Base-by-base conservation (phyloP, 2,113 vertebrate genomes). In the Ictalurus furcatus region DNA sequence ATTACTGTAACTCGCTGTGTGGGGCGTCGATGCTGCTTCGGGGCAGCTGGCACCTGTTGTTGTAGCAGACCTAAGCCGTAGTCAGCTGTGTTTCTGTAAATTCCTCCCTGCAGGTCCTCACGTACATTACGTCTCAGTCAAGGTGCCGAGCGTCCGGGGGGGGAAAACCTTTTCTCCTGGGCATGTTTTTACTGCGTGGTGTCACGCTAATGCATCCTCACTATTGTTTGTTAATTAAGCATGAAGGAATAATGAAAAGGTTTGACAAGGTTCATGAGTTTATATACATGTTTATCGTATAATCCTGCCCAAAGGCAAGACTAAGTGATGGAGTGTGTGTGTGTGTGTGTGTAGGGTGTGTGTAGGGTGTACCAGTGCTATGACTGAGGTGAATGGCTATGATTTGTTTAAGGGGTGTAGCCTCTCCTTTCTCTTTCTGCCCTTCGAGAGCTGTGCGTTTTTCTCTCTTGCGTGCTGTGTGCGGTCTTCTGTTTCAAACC, bases 341-440 rank as follows among this genome's bases (percentile, higher is more conserved):
- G 40, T 0, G 37, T 80, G 52, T 44, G 13, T 30, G 37, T 44
- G 17, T 78, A 5, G 21, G 25, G 23, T 78, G 85, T 69, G 48
- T 71, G 21, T 56, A 2, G 25, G 28, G 59, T 79, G 78, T 90
- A 14, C 71, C 48, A 59, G 44, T 73, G 67, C 30, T 11, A 28
- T 30, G 76, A n/a, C 63, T 17, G 65, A 84, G 56, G 80, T 90
- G 89, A 89, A 78, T 65, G 87, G 40, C 84, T 87, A 88, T 52
- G 37, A 90, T 95, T 94, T 95, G 93, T 91, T 94, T 90, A 94
- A 92, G 90, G 93, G 93, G 91, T 89, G 92, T 37, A 56, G 71
- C 90, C 79, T 74, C 89, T 88, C 11, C 65, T 84, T 17, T 73
- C 59, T 87, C 30, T 83, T 54, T 61, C 56, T 86, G 65, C 48